Evolutionary conservation across 2,797 vertebrate species (phyloP), one percentile per base, ranked within the genome.

Genomic region (Enteromius paludinosus): DNA sequence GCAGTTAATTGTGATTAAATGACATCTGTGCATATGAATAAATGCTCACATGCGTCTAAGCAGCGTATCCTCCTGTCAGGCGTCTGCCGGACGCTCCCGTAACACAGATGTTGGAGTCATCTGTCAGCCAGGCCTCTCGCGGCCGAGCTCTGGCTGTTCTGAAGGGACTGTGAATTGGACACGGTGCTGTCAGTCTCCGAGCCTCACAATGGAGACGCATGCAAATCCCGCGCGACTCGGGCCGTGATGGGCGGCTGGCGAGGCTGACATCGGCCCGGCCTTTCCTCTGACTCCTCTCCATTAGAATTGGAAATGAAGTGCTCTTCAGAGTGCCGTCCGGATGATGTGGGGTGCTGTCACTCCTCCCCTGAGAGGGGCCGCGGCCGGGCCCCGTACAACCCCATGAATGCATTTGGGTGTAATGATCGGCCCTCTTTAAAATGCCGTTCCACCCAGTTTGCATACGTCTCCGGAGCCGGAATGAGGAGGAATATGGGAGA

Each of bases 61-160:
- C 52, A 28, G 59, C 15, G 15, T 66, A 3, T 66, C 10, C 33
- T 66, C 38, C 79, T 86, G 83, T 64, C 76, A 54, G 54, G 62
- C 49, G 80, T 62, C 84, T 80, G 47, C 17, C 25, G 52, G 74
- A 68, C 88, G 91, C 94, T 95, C 95, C 96, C 96, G 94, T 98
- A 99, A 99, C 98, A 99, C 98, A 99, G 98, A 99, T 99, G 98
- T 98, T 99, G 97, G 97, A 97, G 97, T 98, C 98, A 99, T 99
- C 98, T 99, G 98, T 98, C 97, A 98, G 95, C 97, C 95, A 95
- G 96, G 96, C 96, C 96, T 96, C 95, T 97, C 96, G 96, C 93
- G 95, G 80, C 47, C 91, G 96, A 95, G 96, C 95, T 94, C 93
- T 92, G 95, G 96, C 96, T 97, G 95, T 96, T 97, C 96, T 97